Evolutionary conservation across 64 coral and sea anemone species (phyloP).

Genomic region (Acropora tenuis): DNA sequence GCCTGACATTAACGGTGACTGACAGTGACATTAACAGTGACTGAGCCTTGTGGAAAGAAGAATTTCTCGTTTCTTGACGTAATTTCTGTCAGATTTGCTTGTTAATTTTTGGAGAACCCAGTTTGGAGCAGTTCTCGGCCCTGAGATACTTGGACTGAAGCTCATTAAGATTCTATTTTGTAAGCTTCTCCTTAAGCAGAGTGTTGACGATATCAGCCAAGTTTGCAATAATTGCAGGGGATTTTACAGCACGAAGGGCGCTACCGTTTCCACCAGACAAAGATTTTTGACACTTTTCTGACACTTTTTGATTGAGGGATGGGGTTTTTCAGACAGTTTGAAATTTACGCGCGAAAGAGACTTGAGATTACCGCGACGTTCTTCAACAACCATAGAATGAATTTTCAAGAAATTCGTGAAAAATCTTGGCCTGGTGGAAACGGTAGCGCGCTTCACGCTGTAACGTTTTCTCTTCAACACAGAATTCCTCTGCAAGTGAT

Average conservation of each 20-base stretch:
- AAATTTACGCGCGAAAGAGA: too few species aligned
- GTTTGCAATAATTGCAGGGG: constrained; percentile 2
- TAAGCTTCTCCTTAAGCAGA: constrained; percentile 11
- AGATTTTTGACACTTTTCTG: too few species aligned
- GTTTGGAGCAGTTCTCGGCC: constrained; percentile 20
- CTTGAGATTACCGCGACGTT: too few species aligned
- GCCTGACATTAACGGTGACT: constrained; percentile 11
- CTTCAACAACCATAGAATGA: too few species aligned
- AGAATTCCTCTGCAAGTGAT: constrained; percentile 14
- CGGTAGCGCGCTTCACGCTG: too few species aligned
- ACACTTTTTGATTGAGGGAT: too few species aligned
- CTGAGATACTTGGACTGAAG: constrained; percentile 21
- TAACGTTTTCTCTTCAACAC: background rate
- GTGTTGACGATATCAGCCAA: constrained; percentile 28
- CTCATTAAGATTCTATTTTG: constrained; percentile 17
- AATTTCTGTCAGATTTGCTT: constrained; percentile 5
- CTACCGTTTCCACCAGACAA: too few species aligned
- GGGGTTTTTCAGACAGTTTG: too few species aligned
- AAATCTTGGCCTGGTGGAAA: too few species aligned
- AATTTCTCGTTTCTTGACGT: background rate
- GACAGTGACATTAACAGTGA: constrained; percentile 12
- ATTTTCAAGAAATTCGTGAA: too few species aligned
- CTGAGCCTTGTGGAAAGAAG: constrained; percentile 27
- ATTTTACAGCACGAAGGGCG: too few species aligned
- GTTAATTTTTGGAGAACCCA: constrained; percentile 28